Percentiles rank a stretch among this genome's conserved stretches.
These are phyloP conservation scores for Phthorimaea operculella DNA, from an alignment of 1,140 invertebrate genomes.

Conservation along the genomic window DNA sequence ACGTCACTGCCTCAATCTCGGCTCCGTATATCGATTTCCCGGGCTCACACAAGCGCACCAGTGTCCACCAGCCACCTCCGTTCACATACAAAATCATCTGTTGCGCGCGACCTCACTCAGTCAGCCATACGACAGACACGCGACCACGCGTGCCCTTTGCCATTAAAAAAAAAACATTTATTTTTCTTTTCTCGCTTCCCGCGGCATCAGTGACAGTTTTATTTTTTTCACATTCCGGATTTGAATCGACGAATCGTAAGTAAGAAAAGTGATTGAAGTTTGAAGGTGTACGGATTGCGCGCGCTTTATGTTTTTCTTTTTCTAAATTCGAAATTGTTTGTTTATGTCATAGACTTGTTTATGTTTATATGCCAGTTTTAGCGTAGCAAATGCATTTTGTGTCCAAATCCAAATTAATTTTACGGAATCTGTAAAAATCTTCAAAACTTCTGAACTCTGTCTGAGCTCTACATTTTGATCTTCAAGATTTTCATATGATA, in stretches of 20 bases:
- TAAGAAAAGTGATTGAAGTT: background rate
- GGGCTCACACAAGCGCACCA: slow-evolving; percentile 45
- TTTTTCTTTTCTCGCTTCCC: background rate
- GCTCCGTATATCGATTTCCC: slow-evolving; percentile 42
- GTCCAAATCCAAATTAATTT: too few relatives aligned
- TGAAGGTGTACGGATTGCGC: slow-evolving; percentile 5
- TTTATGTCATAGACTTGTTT: too few relatives aligned
- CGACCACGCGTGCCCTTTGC: slow-evolving; percentile 28
- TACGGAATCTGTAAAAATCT: too few relatives aligned
- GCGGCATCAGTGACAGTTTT: background rate
- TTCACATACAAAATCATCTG: slow-evolving; percentile 47
- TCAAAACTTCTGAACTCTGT: too few relatives aligned
- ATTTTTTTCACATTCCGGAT: background rate
- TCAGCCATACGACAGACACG: slow-evolving; percentile 44
- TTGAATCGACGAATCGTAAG: background rate
- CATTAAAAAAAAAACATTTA: slow-evolving; percentile 13
- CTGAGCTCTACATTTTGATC: too few relatives aligned
- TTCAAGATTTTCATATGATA: too few relatives aligned
- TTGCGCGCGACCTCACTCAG: slow-evolving; percentile 34
- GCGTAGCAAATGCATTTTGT: too few relatives aligned
- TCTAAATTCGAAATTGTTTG: background rate
- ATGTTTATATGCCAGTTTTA: background rate
- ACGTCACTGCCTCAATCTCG: background rate
- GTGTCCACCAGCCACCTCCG: slow-evolving; percentile 9
- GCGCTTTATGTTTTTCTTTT: background rate